Conservation (phyloP, 2,797 vertebrate species). For the Mionectes olivaceus region DNA sequence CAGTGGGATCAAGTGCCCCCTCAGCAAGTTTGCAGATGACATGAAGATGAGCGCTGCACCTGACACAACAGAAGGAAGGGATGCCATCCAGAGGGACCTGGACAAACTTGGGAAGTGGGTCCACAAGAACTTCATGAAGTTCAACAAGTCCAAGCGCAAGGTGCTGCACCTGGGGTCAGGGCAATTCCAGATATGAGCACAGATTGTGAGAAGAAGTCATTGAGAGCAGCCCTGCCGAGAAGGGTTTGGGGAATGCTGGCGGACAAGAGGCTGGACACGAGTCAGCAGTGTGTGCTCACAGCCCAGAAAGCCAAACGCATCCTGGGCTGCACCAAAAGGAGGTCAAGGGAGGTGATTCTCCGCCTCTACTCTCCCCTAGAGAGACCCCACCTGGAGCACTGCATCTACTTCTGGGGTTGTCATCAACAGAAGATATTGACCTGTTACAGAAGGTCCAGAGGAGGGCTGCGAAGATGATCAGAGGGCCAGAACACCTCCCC, state of each 20-base stretch:
- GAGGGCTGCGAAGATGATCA: background rate
- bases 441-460: background rate
- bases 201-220: background rate
- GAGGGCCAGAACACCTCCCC: background rate
- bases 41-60: background rate
- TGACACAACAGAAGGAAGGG: background rate
- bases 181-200: rapidly evolving
- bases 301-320: background rate
- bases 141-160: background rate
- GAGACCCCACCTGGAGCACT: background rate
- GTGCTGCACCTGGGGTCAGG: background rate
- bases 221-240: background rate
- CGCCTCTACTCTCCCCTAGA: background rate
- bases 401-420: background rate
- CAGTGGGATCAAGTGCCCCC: background rate
- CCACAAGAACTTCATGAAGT: background rate
- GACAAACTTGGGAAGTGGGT: background rate
- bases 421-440: background rate
- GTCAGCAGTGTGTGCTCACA: background rate
- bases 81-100: background rate
- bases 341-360: background rate
- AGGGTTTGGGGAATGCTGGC: background rate
- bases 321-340: background rate
- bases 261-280: background rate
- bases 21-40: background rate